Conservation (phyloP, 2,113 vertebrate genomes). For the Pristiophorus japonicus region DNA sequence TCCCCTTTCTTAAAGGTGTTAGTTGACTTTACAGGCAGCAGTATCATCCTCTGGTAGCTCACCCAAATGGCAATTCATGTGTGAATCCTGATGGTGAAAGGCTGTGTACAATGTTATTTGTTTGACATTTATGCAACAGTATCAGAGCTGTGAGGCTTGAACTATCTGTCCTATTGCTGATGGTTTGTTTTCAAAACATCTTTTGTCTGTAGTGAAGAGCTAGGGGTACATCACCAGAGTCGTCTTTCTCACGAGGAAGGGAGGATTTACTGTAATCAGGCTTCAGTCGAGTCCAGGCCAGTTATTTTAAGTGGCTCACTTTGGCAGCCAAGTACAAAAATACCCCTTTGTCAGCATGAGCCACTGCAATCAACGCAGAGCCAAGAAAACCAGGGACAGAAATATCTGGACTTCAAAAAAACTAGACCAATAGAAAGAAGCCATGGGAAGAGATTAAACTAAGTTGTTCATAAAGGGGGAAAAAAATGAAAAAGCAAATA, state of each 20-base stretch:
- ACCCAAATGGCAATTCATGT: background rate
- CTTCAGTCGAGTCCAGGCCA: background rate
- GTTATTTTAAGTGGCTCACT: background rate
- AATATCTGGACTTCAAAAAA: background rate
- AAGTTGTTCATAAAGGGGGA: background rate
- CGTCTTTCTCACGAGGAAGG: background rate
- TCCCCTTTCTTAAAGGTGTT: background rate
- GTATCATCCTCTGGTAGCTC: too few relatives aligned
- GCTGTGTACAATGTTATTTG: too few relatives aligned
- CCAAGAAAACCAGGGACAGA: background rate
- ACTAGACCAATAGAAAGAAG: background rate
- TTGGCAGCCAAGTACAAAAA: background rate
- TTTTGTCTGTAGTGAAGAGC: background rate
- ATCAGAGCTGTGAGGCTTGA: background rate
- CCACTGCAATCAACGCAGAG: background rate
- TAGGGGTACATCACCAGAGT: background rate
- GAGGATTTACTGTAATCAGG: background rate
- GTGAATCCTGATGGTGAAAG: background rate
- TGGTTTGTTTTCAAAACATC: background rate
- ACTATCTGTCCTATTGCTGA: background rate
- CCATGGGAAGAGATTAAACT: background rate
- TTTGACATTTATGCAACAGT: background rate
- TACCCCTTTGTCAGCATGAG: background rate
- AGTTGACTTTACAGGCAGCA: background rate
- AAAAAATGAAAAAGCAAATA: background rate